Base-by-base conservation (phyloP, 2,888 invertebrate species). In the Apamea monoglypha region DNA sequence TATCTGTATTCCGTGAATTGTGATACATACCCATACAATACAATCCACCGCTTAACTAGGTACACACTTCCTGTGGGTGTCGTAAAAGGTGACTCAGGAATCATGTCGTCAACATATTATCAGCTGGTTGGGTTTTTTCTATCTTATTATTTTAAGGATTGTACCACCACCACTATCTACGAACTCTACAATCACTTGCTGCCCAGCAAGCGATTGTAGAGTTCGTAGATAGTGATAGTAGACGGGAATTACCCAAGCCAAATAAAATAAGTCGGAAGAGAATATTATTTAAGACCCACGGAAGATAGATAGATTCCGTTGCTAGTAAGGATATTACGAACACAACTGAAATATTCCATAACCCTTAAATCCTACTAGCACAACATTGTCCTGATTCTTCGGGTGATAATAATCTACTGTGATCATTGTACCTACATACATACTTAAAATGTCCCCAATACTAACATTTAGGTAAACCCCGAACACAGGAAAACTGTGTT, bases 1-100 rank as follows among this genome's bases (percentile, higher is more conserved):
- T 67, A 73, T 68, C 79, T 72, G 50, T 74, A 74, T 86, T 87
- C 74, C 75, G 69, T 63, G 86, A 76, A 82, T 40, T 61, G 32
- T 74, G 66, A 73, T 78, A 69, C 77, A 70, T 80, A 40, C 53
- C 18, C 36, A 18, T 63, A 63, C 61, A 64, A 74, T 72, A 56
- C 40, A 71, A 59, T 71, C 67, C 40, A 36, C 36, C 50, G 73
- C 83, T 67, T 64, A 84, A 63, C 84, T 84, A 56, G 77, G 67
- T 68, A 72, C 71, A 61, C 67, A 68, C 92, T 78, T 75, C 85
- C 78, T 83, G 77, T 79, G 79, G 72, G 66, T 87, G 72, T 75
- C 69, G 84, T 83, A 75, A 83, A 79, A 78, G 72, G 40, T 84
- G 84, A 84, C 67, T 84, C 77, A 88, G 78, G 68, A 66, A 72